These are phyloP conservation scores for Lapara coniferarum DNA, from an alignment of 2,888 invertebrate species.

Conservation along the genomic window DNA sequence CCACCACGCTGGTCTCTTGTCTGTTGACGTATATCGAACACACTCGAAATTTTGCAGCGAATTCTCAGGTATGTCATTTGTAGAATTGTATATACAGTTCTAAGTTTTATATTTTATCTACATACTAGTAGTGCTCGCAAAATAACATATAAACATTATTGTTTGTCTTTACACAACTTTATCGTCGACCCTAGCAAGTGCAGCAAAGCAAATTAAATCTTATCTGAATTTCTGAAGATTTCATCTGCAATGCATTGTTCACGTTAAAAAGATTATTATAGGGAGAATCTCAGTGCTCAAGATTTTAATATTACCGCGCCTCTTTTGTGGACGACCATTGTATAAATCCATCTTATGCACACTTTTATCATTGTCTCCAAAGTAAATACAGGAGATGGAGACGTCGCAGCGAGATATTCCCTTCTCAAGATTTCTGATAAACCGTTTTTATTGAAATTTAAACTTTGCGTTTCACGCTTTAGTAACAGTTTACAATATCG, in stretches of 20 bases:
- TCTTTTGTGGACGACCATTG: slow-evolving; percentile 56
- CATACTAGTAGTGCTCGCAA: too few relatives aligned
- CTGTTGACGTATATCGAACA: too few relatives aligned
- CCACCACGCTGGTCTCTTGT: too few relatives aligned
- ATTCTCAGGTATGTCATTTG: too few relatives aligned
- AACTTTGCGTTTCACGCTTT: slow-evolving; percentile 34
- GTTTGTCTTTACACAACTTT: neutral
- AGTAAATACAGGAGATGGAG: slow-evolving; percentile 52
- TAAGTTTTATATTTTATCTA: too few relatives aligned
- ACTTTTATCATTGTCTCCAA: slow-evolving; percentile 64
- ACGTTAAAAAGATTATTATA: slow-evolving; percentile 15
- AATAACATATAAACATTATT: too few relatives aligned
- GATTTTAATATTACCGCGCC: slow-evolving; percentile 52
- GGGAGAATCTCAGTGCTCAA: slow-evolving; percentile 35
- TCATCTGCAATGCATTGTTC: slow-evolving; percentile 11
- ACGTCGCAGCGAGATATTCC: slow-evolving; percentile 25
- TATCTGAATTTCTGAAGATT: neutral
- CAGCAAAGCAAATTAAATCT: neutral
- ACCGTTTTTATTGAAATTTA: slow-evolving; percentile 40
- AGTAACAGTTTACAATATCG: slow-evolving; percentile 1
- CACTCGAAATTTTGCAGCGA: too few relatives aligned
- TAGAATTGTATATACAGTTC: too few relatives aligned
- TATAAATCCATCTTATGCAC: slow-evolving; percentile 55
- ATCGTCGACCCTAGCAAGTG: neutral
- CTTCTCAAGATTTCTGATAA: slow-evolving; percentile 39